Evolutionary conservation across 2,888 invertebrate genomes (phyloP).

Genomic region (Pediacus dermestoides): DNA sequence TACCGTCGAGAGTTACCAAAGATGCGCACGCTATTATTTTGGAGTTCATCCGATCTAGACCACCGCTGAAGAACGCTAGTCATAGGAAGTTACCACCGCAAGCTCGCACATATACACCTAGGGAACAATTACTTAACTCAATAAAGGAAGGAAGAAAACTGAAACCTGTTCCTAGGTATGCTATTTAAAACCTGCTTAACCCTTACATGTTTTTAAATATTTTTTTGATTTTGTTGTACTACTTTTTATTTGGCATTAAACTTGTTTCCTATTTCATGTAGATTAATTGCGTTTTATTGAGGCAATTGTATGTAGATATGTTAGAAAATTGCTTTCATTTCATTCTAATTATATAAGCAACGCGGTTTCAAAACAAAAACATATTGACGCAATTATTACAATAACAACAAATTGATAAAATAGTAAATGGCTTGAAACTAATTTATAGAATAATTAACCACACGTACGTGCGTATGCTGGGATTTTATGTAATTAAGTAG

Average conservation of each 20-base stretch:
- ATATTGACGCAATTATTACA: no score
- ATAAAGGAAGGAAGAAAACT: slow-evolving; percentile 74
- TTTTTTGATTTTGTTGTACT: neutral
- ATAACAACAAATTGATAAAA: no score
- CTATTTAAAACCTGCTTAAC: neutral
- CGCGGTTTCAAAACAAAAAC: no score
- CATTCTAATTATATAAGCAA: no score
- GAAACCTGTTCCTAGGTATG: slow-evolving; percentile 53
- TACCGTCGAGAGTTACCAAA: slow-evolving; percentile 81
- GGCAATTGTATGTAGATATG: no score
- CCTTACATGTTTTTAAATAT: slow-evolving; percentile 5
- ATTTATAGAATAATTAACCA: no score
- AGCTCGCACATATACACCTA: slow-evolving; percentile 68
- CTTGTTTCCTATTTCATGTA: slow-evolving; percentile 2
- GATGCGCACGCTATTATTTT: slow-evolving; percentile 94
- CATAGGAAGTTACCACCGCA: slow-evolving; percentile 79
- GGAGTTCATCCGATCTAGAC: slow-evolving; percentile 89
- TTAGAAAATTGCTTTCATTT: no score
- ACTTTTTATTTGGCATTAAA: no score
- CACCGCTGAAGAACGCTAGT: slow-evolving; percentile 86
- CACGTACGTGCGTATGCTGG: no score
- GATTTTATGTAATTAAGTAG: no score
- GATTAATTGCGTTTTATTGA: slow-evolving; percentile 1
- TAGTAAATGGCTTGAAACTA: no score
- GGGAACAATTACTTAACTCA: slow-evolving; percentile 82